These are phyloP conservation scores for Aldabrachelys gigantea DNA, from an alignment of 2,113 vertebrate genomes.

Conservation along the genomic window DNA sequence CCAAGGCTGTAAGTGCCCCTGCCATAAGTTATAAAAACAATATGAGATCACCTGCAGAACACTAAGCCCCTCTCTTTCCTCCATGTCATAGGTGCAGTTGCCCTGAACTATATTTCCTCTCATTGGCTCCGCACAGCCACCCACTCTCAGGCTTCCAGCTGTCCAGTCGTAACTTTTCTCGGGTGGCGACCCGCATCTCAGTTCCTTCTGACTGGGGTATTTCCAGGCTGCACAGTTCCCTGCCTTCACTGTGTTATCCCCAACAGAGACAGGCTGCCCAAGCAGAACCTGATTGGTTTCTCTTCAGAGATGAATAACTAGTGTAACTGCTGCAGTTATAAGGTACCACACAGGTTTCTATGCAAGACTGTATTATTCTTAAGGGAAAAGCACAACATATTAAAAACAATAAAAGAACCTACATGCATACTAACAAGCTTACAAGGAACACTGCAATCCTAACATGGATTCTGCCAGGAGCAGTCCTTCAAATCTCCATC, in stretches of 20 bases:
- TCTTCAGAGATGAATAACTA: not conserved
- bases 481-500: too few relatives aligned
- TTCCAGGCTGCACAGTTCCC: not conserved
- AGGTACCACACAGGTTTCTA: not conserved
- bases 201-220: not conserved
- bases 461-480: too few relatives aligned
- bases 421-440: too few relatives aligned
- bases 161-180: not conserved
- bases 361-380: not conserved
- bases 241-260: not conserved
- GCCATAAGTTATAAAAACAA: not conserved
- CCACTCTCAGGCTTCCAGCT: not conserved
- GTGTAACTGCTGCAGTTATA: not conserved
- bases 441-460: too few relatives aligned
- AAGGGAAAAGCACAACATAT: not conserved
- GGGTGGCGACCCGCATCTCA: not conserved
- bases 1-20: not conserved
- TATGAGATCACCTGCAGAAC: not conserved
- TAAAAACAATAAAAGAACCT: not conserved
- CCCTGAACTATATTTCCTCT: not conserved
- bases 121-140: not conserved
- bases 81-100: not conserved
- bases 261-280: not conserved
- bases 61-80: not conserved
- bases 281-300: not conserved